Base-by-base conservation (phyloP, 2,888 invertebrate species). In the Mongoloraphidia duomilia region DNA sequence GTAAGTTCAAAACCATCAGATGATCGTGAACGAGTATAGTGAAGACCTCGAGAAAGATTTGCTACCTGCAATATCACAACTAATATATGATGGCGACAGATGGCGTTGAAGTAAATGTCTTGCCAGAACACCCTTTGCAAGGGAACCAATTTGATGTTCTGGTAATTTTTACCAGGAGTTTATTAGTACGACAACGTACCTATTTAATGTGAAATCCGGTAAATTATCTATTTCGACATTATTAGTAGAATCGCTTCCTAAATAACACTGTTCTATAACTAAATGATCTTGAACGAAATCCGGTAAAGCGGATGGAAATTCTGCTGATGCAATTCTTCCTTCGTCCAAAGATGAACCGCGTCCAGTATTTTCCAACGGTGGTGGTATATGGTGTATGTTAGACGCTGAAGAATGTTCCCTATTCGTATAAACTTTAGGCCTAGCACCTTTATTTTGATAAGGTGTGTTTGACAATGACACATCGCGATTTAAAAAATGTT, bases 201-300 rank as follows among this genome's bases (percentile, higher is more conserved):
- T 57, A 48, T 74, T 77, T 55, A 77, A 71, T 1, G 80, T 75
- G 66, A 80, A 80, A 63, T 81, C 82, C 1, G 82, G 82, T 54
- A 82, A 69, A 67, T 80, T 80, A 59, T 79, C 77, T 55, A 79
- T 66, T 58, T 80, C 79, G 43, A 75, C 71, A 42, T 75, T 72
- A 42, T 71, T 72, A 34, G 70, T 67, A 55, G 71, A 68, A 41
- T 74, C 70, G 58, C 59, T 61, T 40, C 73, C 73, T 58, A 82
- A 69, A 64, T 81, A 83, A 53, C 80, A 80, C 58, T 87, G 84
- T 61, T 86, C 86, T 38, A 89, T 81, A 56, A 88, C 75, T 65
- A 89, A 76, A 66, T 90, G 90, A 66, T 90, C 90, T 64, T 90
- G 90, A 46, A 91, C 90, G 68, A 90, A 90, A 64, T 90, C 90